Base-by-base conservation (phyloP, 2,888 invertebrate species). In the Gonocerus acuteangulatus region DNA sequence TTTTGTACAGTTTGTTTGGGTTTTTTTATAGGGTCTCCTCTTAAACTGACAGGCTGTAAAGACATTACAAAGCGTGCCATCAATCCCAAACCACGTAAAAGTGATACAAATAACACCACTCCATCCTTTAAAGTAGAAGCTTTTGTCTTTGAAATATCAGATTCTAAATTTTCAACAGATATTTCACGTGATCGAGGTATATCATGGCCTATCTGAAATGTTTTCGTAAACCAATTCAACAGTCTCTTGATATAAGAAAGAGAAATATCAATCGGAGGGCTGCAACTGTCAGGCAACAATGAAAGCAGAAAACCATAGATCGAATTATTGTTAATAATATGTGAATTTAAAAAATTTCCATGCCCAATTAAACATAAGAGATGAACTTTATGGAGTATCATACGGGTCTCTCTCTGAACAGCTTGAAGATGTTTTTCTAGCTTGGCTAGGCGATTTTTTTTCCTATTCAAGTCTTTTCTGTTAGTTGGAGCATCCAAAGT, bases 61-160 rank as follows among this genome's bases (percentile, higher is more conserved):
- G 91, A 90, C 52, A 89, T 77, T 64, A 95, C 82, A 32, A 95
- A 74, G 52, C 95, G 80, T 69, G 86, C 86, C 71, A 88, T 85
- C 62, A 93, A 76, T 0, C 93, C 93, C 67, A 95, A 78, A 42
- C 87, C 82, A 71, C 95, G 79, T 48, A 90, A 73, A 70, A 90
- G 78, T 21, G 84, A 79, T 34, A 92, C 78, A 74, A 89, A 92
- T 69, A 92, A 80, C 70, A 85, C 80, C 54, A 87, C 82, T 64
- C 84, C 77, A 76, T 87, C 85, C 69, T 84, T 83, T 66, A 82
- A 82, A 69, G 82, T 79, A 34, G 79, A 76, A 1, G 84, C 82
- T 65, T 79, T 77, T 72, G 80, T 83, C 49, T 75, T 78, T 67
- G 78, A 77, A n/a, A 86, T 80, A 73, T 83, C 82, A 49, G 75